Evolutionary conservation across 2,888 invertebrate species (phyloP).

Genomic region (Metalampra italica): DNA sequence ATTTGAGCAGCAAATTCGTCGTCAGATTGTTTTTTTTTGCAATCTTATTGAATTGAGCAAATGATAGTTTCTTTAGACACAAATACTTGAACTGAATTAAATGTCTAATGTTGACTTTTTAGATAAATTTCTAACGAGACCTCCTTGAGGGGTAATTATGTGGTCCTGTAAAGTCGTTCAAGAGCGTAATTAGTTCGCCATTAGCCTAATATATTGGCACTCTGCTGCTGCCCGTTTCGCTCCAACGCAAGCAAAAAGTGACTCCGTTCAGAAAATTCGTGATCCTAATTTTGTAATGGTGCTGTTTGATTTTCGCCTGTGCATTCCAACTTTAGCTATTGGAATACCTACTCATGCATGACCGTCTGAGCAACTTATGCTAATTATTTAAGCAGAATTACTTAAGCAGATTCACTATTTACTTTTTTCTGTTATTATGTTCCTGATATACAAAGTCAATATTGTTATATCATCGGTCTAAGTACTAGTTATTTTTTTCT

Average conservation of each 20-base stretch:
- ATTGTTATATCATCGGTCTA: too few species aligned
- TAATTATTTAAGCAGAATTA: too few species aligned
- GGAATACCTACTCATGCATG: too few species aligned
- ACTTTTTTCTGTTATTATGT: too few species aligned
- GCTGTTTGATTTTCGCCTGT: conserved; percentile 28
- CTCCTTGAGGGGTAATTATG: conserved; percentile 59
- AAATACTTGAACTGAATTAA: conserved; percentile 11
- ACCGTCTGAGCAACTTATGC: too few species aligned
- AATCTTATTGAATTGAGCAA: neutral
- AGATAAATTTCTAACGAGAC: conserved; percentile 25
- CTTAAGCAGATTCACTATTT: too few species aligned
- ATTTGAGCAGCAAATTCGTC: conserved; percentile 12
- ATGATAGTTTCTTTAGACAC: neutral
- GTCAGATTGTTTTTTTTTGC: neutral
- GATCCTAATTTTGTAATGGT: conserved; percentile 30
- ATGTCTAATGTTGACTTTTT: conserved; percentile 19
- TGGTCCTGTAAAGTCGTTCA: conserved; percentile 53
- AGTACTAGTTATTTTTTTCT: too few species aligned
- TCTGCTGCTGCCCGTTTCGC: conserved; percentile 36
- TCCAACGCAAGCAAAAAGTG: conserved; percentile 41
- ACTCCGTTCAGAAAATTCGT: conserved; percentile 37
- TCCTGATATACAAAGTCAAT: too few species aligned
- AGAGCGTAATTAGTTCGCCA: conserved; percentile 66
- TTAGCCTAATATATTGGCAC: conserved; percentile 64
- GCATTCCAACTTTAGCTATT: conserved; percentile 15